phyloP scores from a whole-genome alignment of 2,888 invertebrate genomes.

The Drosophila emarginata region DNA sequence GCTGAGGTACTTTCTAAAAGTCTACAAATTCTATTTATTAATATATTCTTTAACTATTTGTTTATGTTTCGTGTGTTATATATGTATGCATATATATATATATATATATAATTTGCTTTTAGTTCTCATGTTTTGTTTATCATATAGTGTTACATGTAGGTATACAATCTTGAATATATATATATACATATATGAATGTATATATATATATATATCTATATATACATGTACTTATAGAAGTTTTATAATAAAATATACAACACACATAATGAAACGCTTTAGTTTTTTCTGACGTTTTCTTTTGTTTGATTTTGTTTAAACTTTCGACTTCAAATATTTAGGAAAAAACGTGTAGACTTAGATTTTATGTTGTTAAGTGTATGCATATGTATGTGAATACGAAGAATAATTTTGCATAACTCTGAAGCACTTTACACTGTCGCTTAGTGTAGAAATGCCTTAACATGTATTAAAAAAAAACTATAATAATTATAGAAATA shows the following conservation, averaged over 20 bases:
- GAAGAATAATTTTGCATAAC: slow-evolving; percentile 6
- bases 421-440: slow-evolving; percentile 22
- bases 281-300: slow-evolving; percentile 33
- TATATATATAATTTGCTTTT: slow-evolving; percentile 27
- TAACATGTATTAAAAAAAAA: slow-evolving; percentile 30
- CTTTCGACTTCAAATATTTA: slow-evolving; percentile 29
- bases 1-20: slow-evolving; percentile 71
- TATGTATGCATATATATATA: slow-evolving; percentile 28
- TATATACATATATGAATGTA: slow-evolving; percentile 24
- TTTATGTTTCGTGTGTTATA: slow-evolving; percentile 36
- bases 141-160: slow-evolving; percentile 29
- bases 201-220: slow-evolving; percentile 35
- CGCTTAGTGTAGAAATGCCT: slow-evolving; percentile 45
- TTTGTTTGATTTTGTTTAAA: slow-evolving; percentile 24
- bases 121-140: slow-evolving; percentile 12
- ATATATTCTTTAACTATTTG: slow-evolving; percentile 13
- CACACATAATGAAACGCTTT: slow-evolving; percentile 73
- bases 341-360: slow-evolving; percentile 32
- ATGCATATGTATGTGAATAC: slow-evolving; percentile 18
- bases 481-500: slow-evolving; percentile 30
- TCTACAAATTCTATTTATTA: slow-evolving; percentile 56
- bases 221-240: slow-evolving; percentile 36
- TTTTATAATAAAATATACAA: slow-evolving; percentile 54
- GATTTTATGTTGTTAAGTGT: slow-evolving; percentile 15
- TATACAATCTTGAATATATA: slow-evolving; percentile 42